Evolutionary conservation across 1,140 invertebrate genomes (phyloP), one percentile per base, ranked within the genome.

Genomic region (Pseudachorutes palmiensis): DNA sequence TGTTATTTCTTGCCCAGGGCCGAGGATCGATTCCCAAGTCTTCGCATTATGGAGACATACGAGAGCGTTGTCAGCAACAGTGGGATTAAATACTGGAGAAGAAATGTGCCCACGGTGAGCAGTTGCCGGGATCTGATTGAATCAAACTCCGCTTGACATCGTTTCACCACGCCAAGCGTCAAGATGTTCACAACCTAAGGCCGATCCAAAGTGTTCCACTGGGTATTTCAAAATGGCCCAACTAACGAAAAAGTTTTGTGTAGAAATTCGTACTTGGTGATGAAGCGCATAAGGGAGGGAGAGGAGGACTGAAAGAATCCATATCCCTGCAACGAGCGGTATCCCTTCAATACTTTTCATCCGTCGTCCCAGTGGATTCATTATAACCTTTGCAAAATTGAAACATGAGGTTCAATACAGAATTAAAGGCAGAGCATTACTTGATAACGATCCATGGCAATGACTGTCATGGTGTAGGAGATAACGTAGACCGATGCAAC

Each of bases 41-140:
- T 71, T 9, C 68, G 49, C 33, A 77, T 75, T n/a, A 81, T 78
- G n/a, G 72, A 68, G 1, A 69, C 69, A 62, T 81, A 84, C 2
- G 80, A 78, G 0, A 79, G 66, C 9, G 76, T 78, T 2, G 77
- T 78, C n/a, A 84, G 75, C 3, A 74, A 66, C 29, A 83, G 72
- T 1, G 83, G 83, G 2, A 83, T 69, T n/a, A 80, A 74, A 75
- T 82, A 84, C 68, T 84, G 83, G 2, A 80, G 76, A 0, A 81
- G 49, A 36, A 82, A 78, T 2, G 79, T 82, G 16, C 75, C 69
- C 14, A 82, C 70, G 0, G 81, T 82, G 22, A 80, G 66, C 70
- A 73, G 76, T 62, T 77, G 76, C 32, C 81, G 77, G 66, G 77
- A 78, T 32, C 67, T 36, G 12, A 70, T 49, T 24, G 74, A 64